These are phyloP conservation scores for Euzetes globulus DNA, from an alignment of 2,888 invertebrate genomes.

Conservation along the genomic window DNA sequence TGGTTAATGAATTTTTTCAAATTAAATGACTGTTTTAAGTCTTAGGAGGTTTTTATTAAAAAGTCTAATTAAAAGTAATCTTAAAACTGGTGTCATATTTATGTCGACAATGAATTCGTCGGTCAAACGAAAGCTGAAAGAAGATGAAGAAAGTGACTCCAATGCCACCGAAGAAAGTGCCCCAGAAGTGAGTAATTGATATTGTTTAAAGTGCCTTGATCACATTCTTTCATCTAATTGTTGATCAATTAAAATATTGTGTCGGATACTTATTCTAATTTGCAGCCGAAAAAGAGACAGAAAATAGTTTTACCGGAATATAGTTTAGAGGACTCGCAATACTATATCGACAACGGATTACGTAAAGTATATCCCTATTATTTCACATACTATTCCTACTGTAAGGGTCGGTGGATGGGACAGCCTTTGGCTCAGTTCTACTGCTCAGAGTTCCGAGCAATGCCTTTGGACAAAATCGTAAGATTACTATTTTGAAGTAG, in stretches of 20 bases:
- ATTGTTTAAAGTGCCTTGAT: no score
- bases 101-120: neutral
- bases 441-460: slow-evolving; percentile 84
- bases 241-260: neutral
- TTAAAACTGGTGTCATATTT: neutral
- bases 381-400: slow-evolving; percentile 91
- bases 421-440: slow-evolving; percentile 87
- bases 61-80: neutral
- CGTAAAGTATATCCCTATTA: slow-evolving; percentile 95
- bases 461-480: slow-evolving; percentile 78
- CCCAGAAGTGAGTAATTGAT: neutral
- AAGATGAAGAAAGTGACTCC: neutral
- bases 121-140: neutral
- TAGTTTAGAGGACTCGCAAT: slow-evolving; percentile 67
- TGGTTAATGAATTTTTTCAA: neutral
- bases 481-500: no score
- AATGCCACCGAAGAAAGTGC: neutral
- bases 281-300: neutral
- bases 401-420: slow-evolving; percentile 93
- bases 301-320: neutral
- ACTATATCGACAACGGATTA: slow-evolving; percentile 89
- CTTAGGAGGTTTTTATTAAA: neutral
- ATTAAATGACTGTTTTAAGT: neutral
- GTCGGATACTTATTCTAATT: neutral
- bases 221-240: no score